Base-by-base conservation (phyloP, 1,140 invertebrate genomes). In the Drosophila lacertosa region DNA sequence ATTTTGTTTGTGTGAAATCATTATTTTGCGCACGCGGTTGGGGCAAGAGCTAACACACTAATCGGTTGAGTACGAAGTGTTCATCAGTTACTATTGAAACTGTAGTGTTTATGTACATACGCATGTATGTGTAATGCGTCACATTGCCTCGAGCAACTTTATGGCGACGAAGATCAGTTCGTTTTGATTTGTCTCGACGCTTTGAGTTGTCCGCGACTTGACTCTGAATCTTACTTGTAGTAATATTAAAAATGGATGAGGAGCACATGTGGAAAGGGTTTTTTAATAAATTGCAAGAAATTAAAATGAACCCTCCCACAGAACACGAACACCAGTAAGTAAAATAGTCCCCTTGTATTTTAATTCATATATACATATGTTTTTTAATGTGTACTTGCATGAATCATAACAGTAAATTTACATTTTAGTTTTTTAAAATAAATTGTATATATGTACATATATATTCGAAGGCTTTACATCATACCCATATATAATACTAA, bases 181-280 rank as follows among this genome's bases (percentile, higher is more conserved):
- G 9, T 33, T 47, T 13, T 47, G 22, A 22, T 18, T 44, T 50
- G 32, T 39, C 40, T 40, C 16, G 4, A 16, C 16, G 53, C n/a
- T 20, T 20, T 50, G 44, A 45, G 53, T 13, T 65, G 42, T 7
- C 39, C 10, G 40, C 15, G 13, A 13, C 35, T 42, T 33, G 18
- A 11, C 32, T 40, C 24, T n/a, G 24, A 18, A 48, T 29, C 11
- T 54, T 10, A n/a, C 15, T 13, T 10, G 11, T 7, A 20, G 0
- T 42, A 6, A 15, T 55, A 37, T 10, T 33, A 6, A 68, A 60
- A 45, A 90, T 90, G 88, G 79, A 90, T 59, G 94, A 95, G 90
- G 94, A 95, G 86, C 92, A 92, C 1, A 95, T 95, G 94, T 95
- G 95, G 95, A 94, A 93, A 91, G 92, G 92, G 53, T 94, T 94